Conservation (phyloP, 2,888 invertebrate genomes). For the Calameuta pallipes region DNA sequence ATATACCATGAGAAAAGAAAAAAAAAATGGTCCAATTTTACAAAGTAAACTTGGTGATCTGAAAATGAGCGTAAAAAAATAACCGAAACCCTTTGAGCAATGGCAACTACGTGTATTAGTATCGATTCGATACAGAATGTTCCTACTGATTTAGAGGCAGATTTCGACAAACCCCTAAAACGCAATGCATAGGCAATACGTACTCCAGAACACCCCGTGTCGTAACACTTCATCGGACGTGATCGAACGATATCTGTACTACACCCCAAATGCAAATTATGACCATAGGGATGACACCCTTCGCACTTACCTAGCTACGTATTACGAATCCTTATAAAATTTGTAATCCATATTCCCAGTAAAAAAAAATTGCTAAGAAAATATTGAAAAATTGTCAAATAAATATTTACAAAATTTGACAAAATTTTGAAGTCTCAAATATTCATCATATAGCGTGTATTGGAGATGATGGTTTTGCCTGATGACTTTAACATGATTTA, state of each 20-base stretch:
- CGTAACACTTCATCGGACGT: slow-evolving; percentile 21
- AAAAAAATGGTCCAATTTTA: neutral
- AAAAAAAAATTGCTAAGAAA: neutral
- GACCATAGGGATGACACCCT: neutral
- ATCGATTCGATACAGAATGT: slow-evolving; percentile 44
- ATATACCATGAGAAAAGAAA: neutral
- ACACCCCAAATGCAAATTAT: neutral
- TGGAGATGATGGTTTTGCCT: too few relatives aligned
- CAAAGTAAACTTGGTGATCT: neutral
- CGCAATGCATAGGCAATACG: slow-evolving; percentile 8
- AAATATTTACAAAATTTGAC: neutral
- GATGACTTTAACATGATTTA: slow-evolving; percentile 17
- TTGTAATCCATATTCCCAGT: neutral
- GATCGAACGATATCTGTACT: slow-evolving; percentile 6
- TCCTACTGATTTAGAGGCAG: slow-evolving; percentile 7
- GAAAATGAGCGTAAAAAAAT: neutral
- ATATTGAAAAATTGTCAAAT: neutral
- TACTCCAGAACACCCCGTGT: slow-evolving; percentile 4
- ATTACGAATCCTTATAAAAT: neutral
- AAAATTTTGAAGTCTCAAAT: neutral
- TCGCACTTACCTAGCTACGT: neutral
- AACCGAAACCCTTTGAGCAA: slow-evolving; percentile 19
- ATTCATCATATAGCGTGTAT: neutral
- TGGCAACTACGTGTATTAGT: slow-evolving; percentile 10
- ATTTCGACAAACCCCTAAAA: slow-evolving; percentile 14